Base-by-base conservation (phyloP, 2,888 invertebrate species). In the Protula sp. region DNA sequence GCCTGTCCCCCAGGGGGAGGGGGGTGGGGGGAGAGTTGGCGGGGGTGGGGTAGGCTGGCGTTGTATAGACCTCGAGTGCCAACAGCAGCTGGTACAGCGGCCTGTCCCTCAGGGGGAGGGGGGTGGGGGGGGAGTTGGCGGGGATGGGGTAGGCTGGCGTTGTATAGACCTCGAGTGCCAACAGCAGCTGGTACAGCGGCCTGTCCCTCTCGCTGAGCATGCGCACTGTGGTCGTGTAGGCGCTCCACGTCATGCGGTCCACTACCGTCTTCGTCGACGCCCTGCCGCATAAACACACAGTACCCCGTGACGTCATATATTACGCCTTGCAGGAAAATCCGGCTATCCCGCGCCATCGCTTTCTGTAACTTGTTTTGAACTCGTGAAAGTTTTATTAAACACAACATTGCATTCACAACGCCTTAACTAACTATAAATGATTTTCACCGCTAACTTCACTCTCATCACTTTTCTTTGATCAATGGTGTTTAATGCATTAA, bases 21-120 rank as follows among this genome's bases (percentile, higher is more conserved):
- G n/a, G n/a, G n/a, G n/a, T n/a, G n/a, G n/a, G n/a, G n/a, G n/a
- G n/a, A n/a, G n/a, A n/a, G n/a, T n/a, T n/a, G n/a, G n/a, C n/a
- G n/a, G n/a, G n/a, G n/a, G n/a, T n/a, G n/a, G n/a, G n/a, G n/a
- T n/a, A n/a, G n/a, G n/a, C n/a, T n/a, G n/a, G n/a, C n/a, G n/a
- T n/a, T n/a, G n/a, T n/a, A n/a, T n/a, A n/a, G n/a, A 79, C 79
- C 75, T 80, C 80, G 29, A 78, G 68, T 28, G 77, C 76, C 26
- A 79, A 66, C 1, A 78, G 66, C 19, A 78, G 68, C 14, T 73
- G 70, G 67, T 72, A 79, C 38, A 80, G 68, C 30, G 70, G 70
- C 59, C 75, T 66, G 61, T 80, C 79, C 58, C 71, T 65, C 62
- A n/a, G n/a, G n/a, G n/a, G n/a, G n/a, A n/a, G n/a, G n/a, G n/a